Percentiles rank a stretch among this genome's conserved stretches.
Conservation (phyloP, 2,888 invertebrate genomes). For the Oscheius sp. region DNA sequence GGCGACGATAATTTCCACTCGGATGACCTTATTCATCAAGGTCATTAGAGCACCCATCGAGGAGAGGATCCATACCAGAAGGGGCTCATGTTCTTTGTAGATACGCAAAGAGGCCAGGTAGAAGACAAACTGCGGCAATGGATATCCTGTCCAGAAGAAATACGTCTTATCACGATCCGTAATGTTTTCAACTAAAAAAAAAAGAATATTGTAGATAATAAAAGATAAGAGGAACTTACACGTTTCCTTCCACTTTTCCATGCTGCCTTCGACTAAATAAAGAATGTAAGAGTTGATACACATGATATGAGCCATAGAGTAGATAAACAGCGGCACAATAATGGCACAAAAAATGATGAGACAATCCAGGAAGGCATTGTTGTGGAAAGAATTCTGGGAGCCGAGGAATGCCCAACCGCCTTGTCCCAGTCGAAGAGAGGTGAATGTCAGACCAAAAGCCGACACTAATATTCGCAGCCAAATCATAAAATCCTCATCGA, state of each 20-base stretch:
- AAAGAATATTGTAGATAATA: not conserved
- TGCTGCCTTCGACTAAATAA: not conserved
- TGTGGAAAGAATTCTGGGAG: not conserved
- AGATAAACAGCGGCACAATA: not conserved
- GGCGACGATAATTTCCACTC: not conserved
- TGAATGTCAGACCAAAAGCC: too few species aligned
- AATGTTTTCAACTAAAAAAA: not conserved
- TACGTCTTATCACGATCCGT: too few species aligned
- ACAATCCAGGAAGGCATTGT: not conserved
- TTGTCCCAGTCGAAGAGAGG: not conserved
- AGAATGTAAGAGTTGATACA: not conserved
- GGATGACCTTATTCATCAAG: not conserved
- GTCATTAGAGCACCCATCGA: not conserved
- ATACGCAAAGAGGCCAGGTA: not conserved
- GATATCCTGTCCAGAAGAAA: not conserved
- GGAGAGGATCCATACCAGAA: not conserved
- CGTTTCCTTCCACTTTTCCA: not conserved
- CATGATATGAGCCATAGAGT: not conserved
- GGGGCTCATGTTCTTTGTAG: not conserved
- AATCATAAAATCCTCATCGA: too few species aligned
- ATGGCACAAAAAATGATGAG: not conserved
- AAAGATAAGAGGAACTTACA: not conserved
- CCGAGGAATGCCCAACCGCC: not conserved
- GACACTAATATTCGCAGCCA: too few species aligned
- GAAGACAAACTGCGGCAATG: not conserved